Evolutionary conservation across 2,888 invertebrate genomes (phyloP), one percentile per base, ranked within the genome.

Genomic region (Liopterus haemorrhoidalis): DNA sequence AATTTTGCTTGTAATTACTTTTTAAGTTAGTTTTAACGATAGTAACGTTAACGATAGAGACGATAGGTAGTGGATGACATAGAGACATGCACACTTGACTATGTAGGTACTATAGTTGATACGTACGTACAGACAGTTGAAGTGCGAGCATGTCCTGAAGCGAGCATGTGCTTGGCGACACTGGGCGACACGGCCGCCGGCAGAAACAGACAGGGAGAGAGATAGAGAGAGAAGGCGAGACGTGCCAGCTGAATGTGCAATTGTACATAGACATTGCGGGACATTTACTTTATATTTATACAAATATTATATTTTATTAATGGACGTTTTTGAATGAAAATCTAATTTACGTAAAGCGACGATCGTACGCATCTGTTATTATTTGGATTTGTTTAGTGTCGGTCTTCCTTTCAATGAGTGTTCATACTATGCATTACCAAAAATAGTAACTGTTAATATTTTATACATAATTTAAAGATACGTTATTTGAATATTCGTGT

Each of bases 221-320:
- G 15, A 28, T 37, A 43, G 43, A 43, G 37, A 43, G 27, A 37
- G 43, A 44, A 15, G 24, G 43, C 37, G 41, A 37, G 6, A 22
- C 22, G 22, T 22, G 5, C 22, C 22, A 6, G 64, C 61, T 59
- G 59, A 63, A 39, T 39, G 67, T 68, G 68, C 69, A 68, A 68
- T 68, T 69, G 68, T 68, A 68, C 53, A 68, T 67, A 66, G 63
- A 69, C 69, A 66, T 68, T 66, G 70, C 70, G 69, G 70, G 71
- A 71, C 71, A 71, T 70, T 71, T 70, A 72, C 71, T 70, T 71
- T 72, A 71, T 69, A 62, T 70, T 69, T 45, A 55, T 69, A 50
- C 52, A 51, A 48, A 43, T 40, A 38, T 62, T 63, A 66, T 66
- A 65, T 65, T 65, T 66, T 65, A 63, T 63, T 65, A 63, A 58